Percentiles rank a stretch among this genome's conserved stretches.
These are phyloP conservation scores for Apodemia duryi DNA, from an alignment of 2,888 invertebrate genomes.

Conservation along the genomic window DNA sequence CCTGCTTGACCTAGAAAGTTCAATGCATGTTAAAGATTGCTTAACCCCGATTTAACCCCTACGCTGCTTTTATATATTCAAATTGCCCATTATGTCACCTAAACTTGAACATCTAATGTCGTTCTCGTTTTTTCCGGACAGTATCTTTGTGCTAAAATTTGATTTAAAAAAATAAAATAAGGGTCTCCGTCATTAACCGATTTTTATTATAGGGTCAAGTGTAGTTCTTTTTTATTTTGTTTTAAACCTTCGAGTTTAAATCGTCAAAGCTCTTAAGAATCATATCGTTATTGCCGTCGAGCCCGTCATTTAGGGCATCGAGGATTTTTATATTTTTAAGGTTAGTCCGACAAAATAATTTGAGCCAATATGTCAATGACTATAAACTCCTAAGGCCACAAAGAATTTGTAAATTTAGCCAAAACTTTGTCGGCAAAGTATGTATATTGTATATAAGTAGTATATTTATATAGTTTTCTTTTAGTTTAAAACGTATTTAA, in stretches of 20 bases:
- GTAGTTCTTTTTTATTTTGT: conserved; percentile 39
- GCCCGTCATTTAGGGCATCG: background rate
- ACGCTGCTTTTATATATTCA: conserved; percentile 36
- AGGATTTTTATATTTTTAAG: background rate
- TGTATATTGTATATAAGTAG: background rate
- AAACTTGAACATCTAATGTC: conserved; percentile 52
- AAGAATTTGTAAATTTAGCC: background rate
- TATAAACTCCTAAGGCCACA: background rate
- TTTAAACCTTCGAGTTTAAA: conserved; percentile 39
- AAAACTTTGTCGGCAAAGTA: conserved; percentile 36
- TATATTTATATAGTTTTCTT: no score
- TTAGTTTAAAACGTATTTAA: no score
- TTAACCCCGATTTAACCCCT: conserved; percentile 42
- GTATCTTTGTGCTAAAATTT: conserved; percentile 38
- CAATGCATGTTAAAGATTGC: conserved; percentile 8
- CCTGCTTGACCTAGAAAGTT: conserved; percentile 35
- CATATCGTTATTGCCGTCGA: conserved; percentile 33
- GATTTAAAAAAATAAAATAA: conserved; percentile 42
- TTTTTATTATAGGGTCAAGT: conserved; percentile 49
- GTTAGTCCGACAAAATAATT: background rate
- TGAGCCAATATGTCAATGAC: conserved; percentile 9
- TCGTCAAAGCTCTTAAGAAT: conserved; percentile 26
- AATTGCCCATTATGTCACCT: conserved; percentile 37
- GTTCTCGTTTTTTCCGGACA: conserved; percentile 43
- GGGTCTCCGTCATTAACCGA: conserved; percentile 35